These are phyloP conservation scores for Anolis apletophallus DNA, from an alignment of 2,797 vertebrate species.

Conservation along the genomic window DNA sequence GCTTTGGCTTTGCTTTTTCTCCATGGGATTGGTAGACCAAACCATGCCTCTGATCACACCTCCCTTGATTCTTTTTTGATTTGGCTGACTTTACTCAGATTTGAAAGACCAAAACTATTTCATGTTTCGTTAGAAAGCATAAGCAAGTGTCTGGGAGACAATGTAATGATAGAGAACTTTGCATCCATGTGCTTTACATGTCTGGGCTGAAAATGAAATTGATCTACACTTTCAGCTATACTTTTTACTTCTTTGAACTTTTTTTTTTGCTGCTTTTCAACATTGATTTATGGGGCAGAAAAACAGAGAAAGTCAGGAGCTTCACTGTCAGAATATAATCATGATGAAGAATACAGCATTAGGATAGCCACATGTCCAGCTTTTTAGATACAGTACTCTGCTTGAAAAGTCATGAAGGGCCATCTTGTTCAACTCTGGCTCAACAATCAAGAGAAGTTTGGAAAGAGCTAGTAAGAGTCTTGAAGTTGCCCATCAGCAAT, in stretches of 20 bases:
- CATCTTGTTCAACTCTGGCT: not conserved
- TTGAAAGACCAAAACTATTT: not conserved
- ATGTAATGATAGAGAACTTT: constrained; percentile 3
- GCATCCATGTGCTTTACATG: not conserved
- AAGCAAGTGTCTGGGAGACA: not conserved
- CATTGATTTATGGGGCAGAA: not conserved
- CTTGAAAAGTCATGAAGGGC: not conserved
- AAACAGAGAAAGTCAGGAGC: not conserved
- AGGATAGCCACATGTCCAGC: not conserved
- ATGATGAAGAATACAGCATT: not conserved
- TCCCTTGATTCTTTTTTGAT: not conserved
- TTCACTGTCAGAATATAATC: not conserved
- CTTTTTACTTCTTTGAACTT: not conserved
- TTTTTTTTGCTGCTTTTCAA: not conserved
- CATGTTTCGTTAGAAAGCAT: not conserved
- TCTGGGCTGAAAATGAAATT: not conserved
- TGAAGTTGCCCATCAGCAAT: not conserved
- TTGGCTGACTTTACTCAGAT: not conserved
- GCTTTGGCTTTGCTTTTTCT: constrained; percentile 6
- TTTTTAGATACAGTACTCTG: not conserved
- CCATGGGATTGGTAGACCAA: not conserved
- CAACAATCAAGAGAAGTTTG: not conserved
- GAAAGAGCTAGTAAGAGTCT: not conserved
- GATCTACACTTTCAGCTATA: not conserved
- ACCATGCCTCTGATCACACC: not conserved